Evolutionary conservation across 1,140 invertebrate species (phyloP).

Genomic region (Dreissena rostriformis): DNA sequence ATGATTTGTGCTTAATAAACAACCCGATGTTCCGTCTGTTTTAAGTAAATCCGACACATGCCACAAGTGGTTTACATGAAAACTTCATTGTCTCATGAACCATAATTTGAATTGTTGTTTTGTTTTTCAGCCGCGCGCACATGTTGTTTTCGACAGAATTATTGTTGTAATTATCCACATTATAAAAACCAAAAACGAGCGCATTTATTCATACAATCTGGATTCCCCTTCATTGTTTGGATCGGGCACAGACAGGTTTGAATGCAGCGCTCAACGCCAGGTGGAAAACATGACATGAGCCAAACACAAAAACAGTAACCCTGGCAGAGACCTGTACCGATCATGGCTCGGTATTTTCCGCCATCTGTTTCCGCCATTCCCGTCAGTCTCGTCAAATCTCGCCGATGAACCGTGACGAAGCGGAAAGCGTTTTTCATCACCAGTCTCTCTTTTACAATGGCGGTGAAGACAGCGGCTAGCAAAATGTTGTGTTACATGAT

Average conservation of each 20-base stretch:
- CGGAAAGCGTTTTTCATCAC: constrained; percentile 50
- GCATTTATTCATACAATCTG: no score
- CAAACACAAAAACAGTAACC: background rate
- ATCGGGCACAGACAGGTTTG: no score
- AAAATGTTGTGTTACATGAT: constrained; percentile 47
- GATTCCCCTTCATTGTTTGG: no score
- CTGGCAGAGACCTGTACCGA: background rate
- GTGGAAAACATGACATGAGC: background rate
- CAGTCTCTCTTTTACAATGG: constrained; percentile 11
- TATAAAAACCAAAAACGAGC: no score
- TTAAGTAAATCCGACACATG: no score
- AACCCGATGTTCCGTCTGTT: background rate
- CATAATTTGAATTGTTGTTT: no score
- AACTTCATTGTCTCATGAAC: no score
- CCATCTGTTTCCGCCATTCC: constrained; percentile 33
- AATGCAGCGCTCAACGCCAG: background rate
- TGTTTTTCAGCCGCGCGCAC: no score
- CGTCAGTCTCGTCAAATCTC: background rate
- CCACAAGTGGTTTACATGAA: no score
- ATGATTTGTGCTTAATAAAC: background rate
- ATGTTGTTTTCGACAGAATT: no score
- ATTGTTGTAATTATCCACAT: no score
- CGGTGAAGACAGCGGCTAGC: constrained; percentile 28
- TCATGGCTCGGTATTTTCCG: constrained; percentile 28
- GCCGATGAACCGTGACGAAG: constrained; percentile 33